Evolutionary conservation across 1,140 invertebrate genomes (phyloP).

Genomic region (Pseudomyrmex cubaensis): DNA sequence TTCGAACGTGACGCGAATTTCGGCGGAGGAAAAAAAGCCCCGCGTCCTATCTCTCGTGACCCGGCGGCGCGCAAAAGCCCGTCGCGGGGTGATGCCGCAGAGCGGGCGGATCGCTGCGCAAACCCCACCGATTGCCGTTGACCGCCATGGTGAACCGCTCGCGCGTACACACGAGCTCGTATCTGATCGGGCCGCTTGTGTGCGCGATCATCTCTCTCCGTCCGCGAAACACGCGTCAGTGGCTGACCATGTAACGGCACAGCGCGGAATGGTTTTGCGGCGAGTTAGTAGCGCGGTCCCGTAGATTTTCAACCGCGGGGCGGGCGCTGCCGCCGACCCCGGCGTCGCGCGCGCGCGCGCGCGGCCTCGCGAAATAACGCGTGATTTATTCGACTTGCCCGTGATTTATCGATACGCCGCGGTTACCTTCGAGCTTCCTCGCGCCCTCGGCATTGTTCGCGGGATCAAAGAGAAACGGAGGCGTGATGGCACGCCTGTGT

Average conservation of each 20-base stretch:
- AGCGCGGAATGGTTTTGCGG: constrained; percentile 67
- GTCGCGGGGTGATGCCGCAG: background rate
- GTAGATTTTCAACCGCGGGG: constrained; percentile 56
- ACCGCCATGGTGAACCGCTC: constrained; percentile 70
- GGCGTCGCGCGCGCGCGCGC: background rate
- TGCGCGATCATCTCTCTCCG: constrained; percentile 69
- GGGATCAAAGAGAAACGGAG: background rate
- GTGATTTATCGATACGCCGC: constrained; percentile 56
- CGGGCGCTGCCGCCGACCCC: too few relatives aligned
- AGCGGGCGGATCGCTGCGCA: constrained; percentile 1
- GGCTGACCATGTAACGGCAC: constrained; percentile 68
- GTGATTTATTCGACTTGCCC: constrained; percentile 70
- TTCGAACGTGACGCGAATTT: constrained; percentile 57
- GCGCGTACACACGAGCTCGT: constrained; percentile 58
- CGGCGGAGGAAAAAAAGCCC: constrained; percentile 63
- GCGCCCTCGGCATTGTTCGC: constrained; percentile 14
- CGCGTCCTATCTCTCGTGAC: background rate
- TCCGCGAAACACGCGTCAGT: constrained; percentile 73
- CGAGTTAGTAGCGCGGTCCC: constrained; percentile 60
- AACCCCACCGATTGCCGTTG: background rate
- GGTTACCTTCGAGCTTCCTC: constrained; percentile 28
- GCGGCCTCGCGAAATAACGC: constrained; percentile 61
- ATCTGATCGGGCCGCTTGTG: constrained; percentile 65
- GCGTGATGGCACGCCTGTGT: background rate
- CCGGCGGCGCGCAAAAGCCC: constrained; percentile 26